These are phyloP conservation scores for Columba janthina DNA, from an alignment of 2,113 vertebrate genomes.

Conservation along the genomic window DNA sequence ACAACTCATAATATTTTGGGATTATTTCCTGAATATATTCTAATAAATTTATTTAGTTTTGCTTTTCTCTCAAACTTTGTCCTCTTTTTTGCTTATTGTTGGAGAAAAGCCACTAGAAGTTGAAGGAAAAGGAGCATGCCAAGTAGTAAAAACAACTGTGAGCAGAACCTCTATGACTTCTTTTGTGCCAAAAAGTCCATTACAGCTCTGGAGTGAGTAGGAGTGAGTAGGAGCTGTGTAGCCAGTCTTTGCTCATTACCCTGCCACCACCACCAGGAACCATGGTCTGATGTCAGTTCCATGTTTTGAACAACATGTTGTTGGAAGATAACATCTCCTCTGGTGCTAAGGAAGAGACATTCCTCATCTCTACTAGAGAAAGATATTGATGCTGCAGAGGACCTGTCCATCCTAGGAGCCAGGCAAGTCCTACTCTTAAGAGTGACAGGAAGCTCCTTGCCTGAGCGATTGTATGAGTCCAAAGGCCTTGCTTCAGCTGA, in stretches of 20 bases:
- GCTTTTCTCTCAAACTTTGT: neutral
- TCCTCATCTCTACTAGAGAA: neutral
- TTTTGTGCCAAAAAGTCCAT: slow-evolving; percentile 12
- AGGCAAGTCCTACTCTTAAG: neutral
- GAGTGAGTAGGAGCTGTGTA: neutral
- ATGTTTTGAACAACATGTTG: neutral
- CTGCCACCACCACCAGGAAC: neutral
- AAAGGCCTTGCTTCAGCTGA: neutral
- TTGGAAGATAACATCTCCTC: neutral
- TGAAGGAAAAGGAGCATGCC: neutral
- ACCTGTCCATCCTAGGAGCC: neutral
- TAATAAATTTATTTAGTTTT: neutral
- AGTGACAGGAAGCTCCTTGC: neutral
- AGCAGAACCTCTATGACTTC: neutral
- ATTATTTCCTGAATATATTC: neutral
- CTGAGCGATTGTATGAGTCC: neutral
- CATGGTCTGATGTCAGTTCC: neutral
- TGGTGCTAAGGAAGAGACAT: neutral
- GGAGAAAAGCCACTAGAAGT: neutral
- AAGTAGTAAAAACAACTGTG: neutral
- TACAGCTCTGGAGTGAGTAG: slow-evolving; percentile 5
- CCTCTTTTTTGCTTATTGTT: neutral
- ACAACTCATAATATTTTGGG: neutral
- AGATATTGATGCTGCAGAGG: neutral
- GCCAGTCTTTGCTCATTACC: neutral